Conservation (phyloP, 2,113 vertebrate species). For the Ceyx melanurus region DNA sequence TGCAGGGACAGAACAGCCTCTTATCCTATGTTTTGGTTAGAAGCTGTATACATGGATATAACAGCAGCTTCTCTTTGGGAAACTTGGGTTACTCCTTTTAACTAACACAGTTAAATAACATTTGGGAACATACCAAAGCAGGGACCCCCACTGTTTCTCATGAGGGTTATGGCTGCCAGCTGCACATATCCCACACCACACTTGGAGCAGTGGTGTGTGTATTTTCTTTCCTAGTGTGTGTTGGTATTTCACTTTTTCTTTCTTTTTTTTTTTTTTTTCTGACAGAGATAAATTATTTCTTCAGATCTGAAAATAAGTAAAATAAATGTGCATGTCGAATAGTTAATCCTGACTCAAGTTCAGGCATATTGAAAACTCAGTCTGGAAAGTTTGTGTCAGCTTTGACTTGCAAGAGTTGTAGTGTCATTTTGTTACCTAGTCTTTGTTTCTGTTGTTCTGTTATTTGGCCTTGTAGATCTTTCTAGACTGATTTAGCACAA, state of each 20-base stretch:
- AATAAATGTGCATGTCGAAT: not conserved
- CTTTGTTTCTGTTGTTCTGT: not conserved
- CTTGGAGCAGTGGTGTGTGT: not conserved
- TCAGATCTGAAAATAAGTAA: slow-evolving; percentile 46
- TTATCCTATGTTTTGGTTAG: not conserved
- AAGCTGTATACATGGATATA: not conserved
- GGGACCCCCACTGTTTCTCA: not conserved
- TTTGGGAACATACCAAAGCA: not conserved
- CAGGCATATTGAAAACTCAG: not conserved
- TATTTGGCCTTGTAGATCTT: not conserved
- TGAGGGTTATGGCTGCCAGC: not conserved
- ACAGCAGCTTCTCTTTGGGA: not conserved
- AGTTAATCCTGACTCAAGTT: slow-evolving; percentile 19
- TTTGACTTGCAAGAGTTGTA: not conserved
- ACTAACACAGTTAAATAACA: not conserved
- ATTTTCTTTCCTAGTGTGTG: not conserved
- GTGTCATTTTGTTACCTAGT: not conserved
- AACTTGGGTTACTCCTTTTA: not conserved
- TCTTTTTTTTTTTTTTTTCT: not conserved
- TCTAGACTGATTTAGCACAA: not conserved
- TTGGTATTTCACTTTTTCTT: not conserved
- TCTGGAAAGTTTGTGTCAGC: not conserved
- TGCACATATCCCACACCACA: not conserved
- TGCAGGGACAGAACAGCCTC: not conserved
- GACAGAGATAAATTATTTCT: slow-evolving; percentile 31